Base-by-base conservation (phyloP, 2,113 vertebrate genomes). In the Acanthisitta chloris region DNA sequence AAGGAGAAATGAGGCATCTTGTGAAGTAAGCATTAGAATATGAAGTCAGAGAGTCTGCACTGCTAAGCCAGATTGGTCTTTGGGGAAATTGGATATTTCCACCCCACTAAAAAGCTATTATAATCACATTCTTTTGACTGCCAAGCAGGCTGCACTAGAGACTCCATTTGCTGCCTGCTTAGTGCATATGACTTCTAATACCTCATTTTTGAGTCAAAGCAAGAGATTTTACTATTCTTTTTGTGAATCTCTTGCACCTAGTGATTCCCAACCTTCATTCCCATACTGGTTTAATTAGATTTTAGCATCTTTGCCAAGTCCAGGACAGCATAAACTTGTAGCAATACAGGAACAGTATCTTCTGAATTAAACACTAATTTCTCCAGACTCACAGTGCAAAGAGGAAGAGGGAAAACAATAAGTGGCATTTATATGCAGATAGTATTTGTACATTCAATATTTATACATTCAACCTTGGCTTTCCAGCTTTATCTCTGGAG, bases 1-100 rank as follows among this genome's bases (percentile, higher is more conserved):
- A 72, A 69, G 48, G 51, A 92, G 67, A 93, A 97, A 93, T 86
- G 84, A 92, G 80, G 80, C 59, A 48, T 92, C 83, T 89, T 83
- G 40, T 84, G 57, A 92, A 95, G 54, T 64, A 86, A 91, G 73
- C 65, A 67, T 71, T 72, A 72, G 58, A 72, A 87, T 88, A 71
- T 65, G 48, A 91, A 83, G 71, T 72, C 70, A 89, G 46, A 84
- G 91, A 67, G 80, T 43, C 59, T 86, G 64, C 82, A 49, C 21
- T 70, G 59, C 82, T 88, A 66, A 88, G 46, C 67, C 72, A 71
- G 80, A 78, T 83, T 73, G 51, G 43, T 71, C 82, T 86, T 45
- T 43, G 72, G 86, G 77, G 89, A 94, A 84, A 92, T 5, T 49
- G 80, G 46, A 11, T 86, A 49, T 92, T 95, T 92, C 77, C 59